phyloP scores from a whole-genome alignment of 1,140 invertebrate genomes.

The Venturia canescens region DNA sequence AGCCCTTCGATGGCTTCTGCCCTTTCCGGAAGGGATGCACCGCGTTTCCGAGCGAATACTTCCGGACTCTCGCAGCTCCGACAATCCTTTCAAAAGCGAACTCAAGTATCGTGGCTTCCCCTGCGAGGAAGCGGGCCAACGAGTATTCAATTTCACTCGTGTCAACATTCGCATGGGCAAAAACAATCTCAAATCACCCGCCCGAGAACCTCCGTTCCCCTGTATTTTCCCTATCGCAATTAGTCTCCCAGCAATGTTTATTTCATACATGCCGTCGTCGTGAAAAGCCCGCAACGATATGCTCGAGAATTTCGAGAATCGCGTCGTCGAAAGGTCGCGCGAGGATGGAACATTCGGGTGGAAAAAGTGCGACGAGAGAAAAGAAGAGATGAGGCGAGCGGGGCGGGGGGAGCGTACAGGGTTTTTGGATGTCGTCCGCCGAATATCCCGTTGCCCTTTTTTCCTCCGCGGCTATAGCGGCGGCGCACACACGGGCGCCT shows the following conservation, averaged over 20 bases:
- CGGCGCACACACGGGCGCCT: slow-evolving; percentile 23
- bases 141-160: background rate
- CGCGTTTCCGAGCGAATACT: slow-evolving; percentile 1
- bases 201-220: no score
- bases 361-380: background rate
- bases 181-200: no score
- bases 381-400: background rate
- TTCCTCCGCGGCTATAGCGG: slow-evolving; percentile 14
- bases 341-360: background rate
- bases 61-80: background rate
- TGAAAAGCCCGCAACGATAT: background rate
- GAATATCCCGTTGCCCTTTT: slow-evolving; percentile 38
- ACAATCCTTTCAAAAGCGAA: background rate
- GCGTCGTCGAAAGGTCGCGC: background rate
- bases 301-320: background rate
- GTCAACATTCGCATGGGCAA: no score
- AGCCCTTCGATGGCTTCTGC: background rate
- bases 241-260: no score
- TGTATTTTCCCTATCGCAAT: no score
- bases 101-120: background rate
- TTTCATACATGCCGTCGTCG: no score
- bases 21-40: slow-evolving; percentile 17
- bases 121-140: background rate
- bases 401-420: background rate
- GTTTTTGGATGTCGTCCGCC: slow-evolving; percentile 13